These are phyloP conservation scores for Lycocerus yunnanus DNA, from an alignment of 2,888 invertebrate genomes.

Conservation along the genomic window DNA sequence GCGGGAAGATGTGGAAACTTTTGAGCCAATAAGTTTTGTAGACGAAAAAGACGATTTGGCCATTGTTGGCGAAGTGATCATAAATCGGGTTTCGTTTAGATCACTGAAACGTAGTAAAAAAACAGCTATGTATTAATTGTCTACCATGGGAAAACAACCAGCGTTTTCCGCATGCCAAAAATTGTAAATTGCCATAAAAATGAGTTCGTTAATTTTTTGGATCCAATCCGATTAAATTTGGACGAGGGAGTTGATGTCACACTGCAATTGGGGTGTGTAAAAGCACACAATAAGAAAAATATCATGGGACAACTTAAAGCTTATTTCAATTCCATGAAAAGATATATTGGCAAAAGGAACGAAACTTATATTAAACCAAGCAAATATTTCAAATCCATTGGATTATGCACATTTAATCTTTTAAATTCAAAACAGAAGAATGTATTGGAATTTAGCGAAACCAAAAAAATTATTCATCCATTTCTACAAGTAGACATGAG, in stretches of 20 bases:
- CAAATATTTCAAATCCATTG: not conserved
- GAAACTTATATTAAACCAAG: not conserved
- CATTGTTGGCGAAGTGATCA: not conserved
- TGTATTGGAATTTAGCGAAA: not conserved
- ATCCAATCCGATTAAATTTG: not conserved
- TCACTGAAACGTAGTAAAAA: not conserved
- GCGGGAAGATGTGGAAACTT: not conserved
- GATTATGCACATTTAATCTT: not conserved
- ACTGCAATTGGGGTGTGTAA: not conserved
- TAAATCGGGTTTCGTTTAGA: not conserved
- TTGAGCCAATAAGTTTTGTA: not conserved
- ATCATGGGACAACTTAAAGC: not conserved
- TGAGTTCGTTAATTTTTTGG: not conserved
- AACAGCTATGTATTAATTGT: not conserved
- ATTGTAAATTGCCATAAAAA: not conserved
- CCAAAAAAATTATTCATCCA: not conserved
- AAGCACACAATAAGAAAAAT: no score
- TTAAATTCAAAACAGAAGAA: not conserved
- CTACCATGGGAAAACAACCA: not conserved
- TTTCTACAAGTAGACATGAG: not conserved
- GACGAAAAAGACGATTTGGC: not conserved
- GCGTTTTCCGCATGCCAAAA: no score
- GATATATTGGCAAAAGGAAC: not conserved
- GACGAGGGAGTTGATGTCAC: not conserved
- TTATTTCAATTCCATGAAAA: not conserved